Evolutionary conservation across 2,113 vertebrate species (phyloP), one percentile per base, ranked within the genome.

Genomic region (Speoplatyrhinus poulsoni): DNA sequence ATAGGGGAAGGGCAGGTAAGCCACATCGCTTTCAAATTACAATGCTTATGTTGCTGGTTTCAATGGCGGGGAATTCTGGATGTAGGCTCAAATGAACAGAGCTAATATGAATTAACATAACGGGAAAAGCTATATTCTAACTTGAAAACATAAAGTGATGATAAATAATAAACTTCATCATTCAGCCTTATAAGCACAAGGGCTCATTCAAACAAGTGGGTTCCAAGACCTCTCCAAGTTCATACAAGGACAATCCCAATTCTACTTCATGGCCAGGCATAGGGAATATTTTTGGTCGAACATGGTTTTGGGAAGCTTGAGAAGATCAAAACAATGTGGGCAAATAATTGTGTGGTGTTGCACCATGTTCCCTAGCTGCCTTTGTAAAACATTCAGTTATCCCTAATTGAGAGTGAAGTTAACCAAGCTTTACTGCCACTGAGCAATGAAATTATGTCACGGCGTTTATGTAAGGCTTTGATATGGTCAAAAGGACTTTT

Each of bases 271-370:
- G 36, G 58, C 56, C 61, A 60, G 53, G 32, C 2, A 3, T 53
- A 49, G 15, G 12, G 3, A 60, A 19, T 58, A 65, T 60, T 80
- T 64, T 67, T 69, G 53, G 12, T 65, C 19, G 3, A 57, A n/a
- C 65, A 69, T 72, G 73, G 69, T 81, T 76, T 69, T 63, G 33
- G 63, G 61, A 65, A 11, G 13, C 26, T 65, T 69, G 53, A 62
- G 49, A 46, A 33, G 68, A 81, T 77, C 10, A 72, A 62, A 16
- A 81, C 70, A 67, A 49, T 80, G 64, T 72, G 69, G n/a, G 69
- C 19, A 62, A 36, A 64, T 72, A 58, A 57, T 57, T 19, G 19
- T 67, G 57, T 0, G 0, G 26, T 47, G 50, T 19, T 60, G 67
- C 61, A 53, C 69, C 41, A 62, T 50, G 53, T 76, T 70, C 64